phyloP scores from a whole-genome alignment of 1,140 invertebrate genomes.

The Eueides isabella region DNA sequence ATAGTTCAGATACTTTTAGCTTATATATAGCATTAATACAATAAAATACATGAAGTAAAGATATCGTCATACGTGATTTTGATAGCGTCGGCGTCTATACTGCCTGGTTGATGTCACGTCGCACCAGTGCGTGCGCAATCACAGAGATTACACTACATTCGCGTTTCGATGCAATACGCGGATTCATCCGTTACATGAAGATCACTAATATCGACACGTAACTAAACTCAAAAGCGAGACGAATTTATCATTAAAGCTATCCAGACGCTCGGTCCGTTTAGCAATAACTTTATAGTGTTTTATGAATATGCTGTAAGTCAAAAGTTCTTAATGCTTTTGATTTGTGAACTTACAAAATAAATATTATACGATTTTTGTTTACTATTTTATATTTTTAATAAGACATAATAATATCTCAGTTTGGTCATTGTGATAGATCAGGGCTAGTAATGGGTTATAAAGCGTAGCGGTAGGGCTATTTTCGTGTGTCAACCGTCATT shows the following conservation, averaged over 20 bases:
- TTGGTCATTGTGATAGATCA: no score
- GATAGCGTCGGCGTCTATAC: constrained; percentile 12
- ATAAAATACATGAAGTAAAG: background rate
- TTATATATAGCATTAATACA: background rate
- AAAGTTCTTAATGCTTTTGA: background rate
- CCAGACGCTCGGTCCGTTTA: constrained; percentile 44
- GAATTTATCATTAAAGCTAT: constrained; percentile 66
- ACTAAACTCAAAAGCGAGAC: constrained; percentile 67
- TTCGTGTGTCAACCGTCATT: no score
- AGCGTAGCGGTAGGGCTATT: no score
- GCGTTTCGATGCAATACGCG: constrained; percentile 43
- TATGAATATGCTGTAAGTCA: background rate
- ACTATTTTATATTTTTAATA: no score
- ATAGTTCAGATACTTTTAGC: no score
- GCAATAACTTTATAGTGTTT: background rate
- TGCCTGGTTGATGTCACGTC: constrained; percentile 32
- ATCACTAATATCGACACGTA: constrained; percentile 69
- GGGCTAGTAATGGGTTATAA: no score
- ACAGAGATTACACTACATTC: constrained; percentile 42
- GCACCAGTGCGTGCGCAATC: constrained; percentile 41
- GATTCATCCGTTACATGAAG: constrained; percentile 58
- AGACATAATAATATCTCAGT: no score
- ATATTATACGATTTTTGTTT: no score
- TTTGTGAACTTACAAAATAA: no score
- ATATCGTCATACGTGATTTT: background rate